Evolutionary conservation across 2,888 invertebrate species (phyloP), one percentile per base, ranked within the genome.

Genomic region (Odontocolon sp.): DNA sequence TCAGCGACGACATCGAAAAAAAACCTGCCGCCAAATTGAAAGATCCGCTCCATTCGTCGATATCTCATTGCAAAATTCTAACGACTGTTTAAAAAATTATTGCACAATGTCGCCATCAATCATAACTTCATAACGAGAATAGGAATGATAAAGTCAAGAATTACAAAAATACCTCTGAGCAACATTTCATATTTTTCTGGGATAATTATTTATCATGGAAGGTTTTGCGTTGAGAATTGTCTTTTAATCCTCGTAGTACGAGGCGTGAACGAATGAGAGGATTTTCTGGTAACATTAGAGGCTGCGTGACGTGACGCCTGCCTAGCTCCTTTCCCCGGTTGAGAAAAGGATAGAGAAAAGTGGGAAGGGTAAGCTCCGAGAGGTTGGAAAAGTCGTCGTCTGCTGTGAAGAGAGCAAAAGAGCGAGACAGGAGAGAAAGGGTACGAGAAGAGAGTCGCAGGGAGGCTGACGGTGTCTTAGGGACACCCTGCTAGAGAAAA

Each of bases 121-220:
- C 40, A 3, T 26, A n/a, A 9, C 26, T 11, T 23, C 11, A 36
- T 36, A 36, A 36, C n/a, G 36, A 4, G n/a, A 36, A 9, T 36
- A n/a, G n/a, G 8, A 8, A 9, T 33, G 8, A 33, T 33, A n/a
- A 4, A 28, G 28, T 28, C 28, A 6, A 28, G 28, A 28, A 28
- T 3, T 28, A 28, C 6, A 28, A 6, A 6, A 3, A 28, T 11
- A 14, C 38, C n/a, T n/a, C 4, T 2, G 38, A n/a, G 2, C 38
- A 6, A 38, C 38, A 69, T 59, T 38, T 63, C 54, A 21, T 14
- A 31, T 11, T 21, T 50, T 47, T 66, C 50, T 42, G 36, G 26
- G 33, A 18, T 66, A 63, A 77, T 72, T 74, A 78, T 78, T 74
- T 74, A 74, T 78, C 67, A 70, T 23, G 26, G 56, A 40, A 74